Conservation (phyloP, 2,888 invertebrate genomes). For the Caenorhabditis sp. region DNA sequence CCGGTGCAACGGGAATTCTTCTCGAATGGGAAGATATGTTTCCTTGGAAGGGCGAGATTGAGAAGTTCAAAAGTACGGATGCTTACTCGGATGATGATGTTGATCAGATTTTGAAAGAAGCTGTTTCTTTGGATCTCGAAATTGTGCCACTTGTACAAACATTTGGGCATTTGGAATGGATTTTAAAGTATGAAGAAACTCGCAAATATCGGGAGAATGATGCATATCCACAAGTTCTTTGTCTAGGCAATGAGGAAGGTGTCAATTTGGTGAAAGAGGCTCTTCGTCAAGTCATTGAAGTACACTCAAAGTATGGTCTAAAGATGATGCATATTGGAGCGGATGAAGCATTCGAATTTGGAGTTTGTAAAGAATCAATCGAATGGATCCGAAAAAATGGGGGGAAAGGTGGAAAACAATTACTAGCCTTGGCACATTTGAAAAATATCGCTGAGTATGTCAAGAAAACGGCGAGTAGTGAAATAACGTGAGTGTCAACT, state of each 20-base stretch:
- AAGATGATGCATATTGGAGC: constrained; percentile 76
- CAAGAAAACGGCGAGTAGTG: constrained; percentile 23
- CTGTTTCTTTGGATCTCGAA: constrained; percentile 74
- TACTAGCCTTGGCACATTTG: constrained; percentile 61
- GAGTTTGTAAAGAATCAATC: constrained; percentile 61
- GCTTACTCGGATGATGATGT: constrained; percentile 80
- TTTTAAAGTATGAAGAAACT: constrained; percentile 80
- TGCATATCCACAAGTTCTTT: constrained; percentile 73
- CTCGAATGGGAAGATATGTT: constrained; percentile 90
- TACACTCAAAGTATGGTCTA: constrained; percentile 73
- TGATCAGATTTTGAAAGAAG: constrained; percentile 78
- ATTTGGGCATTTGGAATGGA: constrained; percentile 85
- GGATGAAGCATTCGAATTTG: constrained; percentile 73
- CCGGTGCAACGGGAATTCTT: constrained; percentile 80
- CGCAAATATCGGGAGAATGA: constrained; percentile 78
- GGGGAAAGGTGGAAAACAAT: constrained; percentile 42
- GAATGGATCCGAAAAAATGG: constrained; percentile 56
- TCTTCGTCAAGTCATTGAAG: constrained; percentile 71
- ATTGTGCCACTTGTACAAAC: constrained; percentile 86
- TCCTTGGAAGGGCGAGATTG: constrained; percentile 78
- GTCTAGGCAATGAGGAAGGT: constrained; percentile 70
- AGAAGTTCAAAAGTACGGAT: constrained; percentile 77
- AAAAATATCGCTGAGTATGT: constrained; percentile 52
- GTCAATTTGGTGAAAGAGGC: constrained; percentile 72
- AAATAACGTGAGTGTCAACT: constrained; percentile 26